Evolutionary conservation across 1,140 invertebrate species (phyloP).

Genomic region (Lasaia peninsularis): DNA sequence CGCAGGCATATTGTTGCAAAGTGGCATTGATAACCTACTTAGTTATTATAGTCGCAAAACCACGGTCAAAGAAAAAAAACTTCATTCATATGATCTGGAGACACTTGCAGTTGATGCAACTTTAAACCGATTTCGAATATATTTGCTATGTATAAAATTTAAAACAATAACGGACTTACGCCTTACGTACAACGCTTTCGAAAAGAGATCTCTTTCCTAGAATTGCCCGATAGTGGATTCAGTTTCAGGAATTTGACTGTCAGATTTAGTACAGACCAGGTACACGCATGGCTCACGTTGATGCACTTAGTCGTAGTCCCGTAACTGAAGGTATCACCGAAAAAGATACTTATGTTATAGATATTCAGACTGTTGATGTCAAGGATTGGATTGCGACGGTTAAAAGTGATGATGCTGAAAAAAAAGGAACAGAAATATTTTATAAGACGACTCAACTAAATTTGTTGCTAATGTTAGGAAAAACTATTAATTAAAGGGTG

Average conservation of each 20-base stretch:
- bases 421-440: neutral
- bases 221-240: slow-evolving; percentile 22
- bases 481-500: neutral
- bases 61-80: neutral
- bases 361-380: neutral
- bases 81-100: neutral
- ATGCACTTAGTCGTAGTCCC: slow-evolving; percentile 2
- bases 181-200: slow-evolving; percentile 4
- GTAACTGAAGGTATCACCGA: neutral
- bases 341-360: neutral
- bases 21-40: neutral
- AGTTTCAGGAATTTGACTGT: slow-evolving; percentile 18
- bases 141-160: slow-evolving; percentile 21
- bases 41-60: neutral
- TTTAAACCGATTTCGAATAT: slow-evolving; percentile 18
- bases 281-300: neutral
- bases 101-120: slow-evolving; percentile 16
- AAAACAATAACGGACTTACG: slow-evolving; percentile 22
- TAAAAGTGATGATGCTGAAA: neutral
- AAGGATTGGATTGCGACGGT: neutral
- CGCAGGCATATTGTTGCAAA: neutral
- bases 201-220: slow-evolving; percentile 22
- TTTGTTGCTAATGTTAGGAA: neutral
- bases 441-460: neutral
- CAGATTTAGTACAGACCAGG: slow-evolving; percentile 15